Evolutionary conservation across 2,888 invertebrate species (phyloP), one percentile per base, ranked within the genome.

Genomic region (Isotomurus palustris): DNA sequence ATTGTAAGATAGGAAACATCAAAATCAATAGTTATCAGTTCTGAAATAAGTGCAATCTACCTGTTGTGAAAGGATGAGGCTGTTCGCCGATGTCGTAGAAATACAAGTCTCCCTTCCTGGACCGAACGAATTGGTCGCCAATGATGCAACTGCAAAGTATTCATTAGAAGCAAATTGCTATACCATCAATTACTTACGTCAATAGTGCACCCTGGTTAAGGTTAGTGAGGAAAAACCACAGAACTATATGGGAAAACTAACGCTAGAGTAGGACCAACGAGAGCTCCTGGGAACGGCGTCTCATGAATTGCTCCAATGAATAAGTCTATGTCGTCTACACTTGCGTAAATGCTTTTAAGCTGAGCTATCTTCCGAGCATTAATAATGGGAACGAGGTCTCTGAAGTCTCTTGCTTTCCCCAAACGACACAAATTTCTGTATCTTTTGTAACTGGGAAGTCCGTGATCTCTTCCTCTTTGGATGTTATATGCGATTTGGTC

Each of bases 391-490:
- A 83, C 82, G 51, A 81, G 75, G 49, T 79, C 78, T 32, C 77
- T 74, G 51, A 85, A 78, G 71, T 83, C 82, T 1, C 81, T 81
- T 60, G 83, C 84, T 44, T 67, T 70, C 2, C 62, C 62, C 29
- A 73, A 56, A 10, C 82, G 79, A 71, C 88, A 91, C 56, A 85
- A 77, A 45, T 83, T 80, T 36, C 88, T 72, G 53, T 84, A 86
- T 19, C 83, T 78, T 0, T 83, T 74, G 73, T 91, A 92, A 0
- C 86, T 80, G 0, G 89, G 81, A 2, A 91, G 78, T 0, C 91
- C 91, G 70, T 91, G 91, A 74, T 91, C 91, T 25, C 91, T 80
- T 0, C 81, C 84, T 55, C 89, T 80, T 72, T 89, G 88, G n/a
- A 88, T 80, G 72, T 89, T 89, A 51, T 88, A 78, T 14, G 87